Percentiles rank a stretch among this genome's conserved stretches.
Conservation (phyloP, 1,140 invertebrate genomes). For the Marisa cornuarietis region DNA sequence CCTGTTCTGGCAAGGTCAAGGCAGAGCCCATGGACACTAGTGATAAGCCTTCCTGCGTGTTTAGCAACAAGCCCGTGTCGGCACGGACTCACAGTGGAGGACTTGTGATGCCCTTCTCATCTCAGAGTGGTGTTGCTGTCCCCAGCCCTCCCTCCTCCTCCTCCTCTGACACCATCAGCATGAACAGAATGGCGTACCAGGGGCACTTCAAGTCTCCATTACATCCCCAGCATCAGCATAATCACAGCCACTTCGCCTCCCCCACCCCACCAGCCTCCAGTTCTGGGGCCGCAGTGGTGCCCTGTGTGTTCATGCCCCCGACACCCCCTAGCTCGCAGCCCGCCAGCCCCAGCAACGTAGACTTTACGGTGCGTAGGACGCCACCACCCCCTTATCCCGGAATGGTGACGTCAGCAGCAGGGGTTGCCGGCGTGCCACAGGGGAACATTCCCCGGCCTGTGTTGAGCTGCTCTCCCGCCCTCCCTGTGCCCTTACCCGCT, state of each 20-base stretch:
- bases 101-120: background rate
- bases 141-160: background rate
- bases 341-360: slow-evolving; percentile 53
- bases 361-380: slow-evolving; percentile 43
- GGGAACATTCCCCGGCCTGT: slow-evolving; percentile 34
- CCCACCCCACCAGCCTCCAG: slow-evolving; percentile 2
- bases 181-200: background rate
- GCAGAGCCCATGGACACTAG: slow-evolving; percentile 48
- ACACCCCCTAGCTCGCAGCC: slow-evolving; percentile 62
- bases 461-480: slow-evolving; percentile 31
- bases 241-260: slow-evolving; percentile 14
- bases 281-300: slow-evolving; percentile 49
- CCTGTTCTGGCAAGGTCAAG: slow-evolving; percentile 39
- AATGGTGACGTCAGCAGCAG: slow-evolving; percentile 18
- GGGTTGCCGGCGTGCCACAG: slow-evolving; percentile 26
- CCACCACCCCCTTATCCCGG: slow-evolving; percentile 63
- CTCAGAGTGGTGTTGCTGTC: background rate
- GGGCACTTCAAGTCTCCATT: slow-evolving; percentile 2
- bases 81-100: slow-evolving; percentile 25
- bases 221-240: slow-evolving; percentile 2
- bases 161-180: background rate
- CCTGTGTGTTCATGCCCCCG: slow-evolving; percentile 49
- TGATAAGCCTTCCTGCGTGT: slow-evolving; percentile 55
- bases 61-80: slow-evolving; percentile 30
- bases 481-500: slow-evolving; percentile 36